Evolutionary conservation across 2,797 vertebrate genomes (phyloP).

Genomic region (Micropoecilia bifurca): DNA sequence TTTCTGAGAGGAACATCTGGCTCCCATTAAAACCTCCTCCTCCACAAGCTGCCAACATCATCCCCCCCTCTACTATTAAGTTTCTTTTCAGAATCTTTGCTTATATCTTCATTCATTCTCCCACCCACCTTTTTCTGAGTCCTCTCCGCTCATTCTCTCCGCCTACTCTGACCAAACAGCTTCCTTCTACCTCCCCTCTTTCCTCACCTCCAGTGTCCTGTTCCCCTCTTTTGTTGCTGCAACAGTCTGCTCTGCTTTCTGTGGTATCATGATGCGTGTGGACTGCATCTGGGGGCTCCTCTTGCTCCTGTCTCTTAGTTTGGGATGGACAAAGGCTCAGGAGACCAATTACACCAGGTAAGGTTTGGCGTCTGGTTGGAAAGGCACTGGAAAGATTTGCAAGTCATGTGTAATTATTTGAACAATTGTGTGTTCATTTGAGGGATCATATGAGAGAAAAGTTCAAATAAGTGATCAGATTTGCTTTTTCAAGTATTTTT

Average conservation of each 20-base stretch:
- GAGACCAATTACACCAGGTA: constrained; percentile 77
- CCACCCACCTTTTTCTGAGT: constrained; percentile 3
- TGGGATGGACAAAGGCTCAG: constrained; percentile 69
- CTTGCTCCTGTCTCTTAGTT: constrained; percentile 65
- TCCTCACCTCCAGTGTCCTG: constrained; percentile 52
- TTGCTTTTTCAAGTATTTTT: constrained; percentile 25
- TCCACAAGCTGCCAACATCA: constrained; percentile 14
- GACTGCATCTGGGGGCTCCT: constrained; percentile 60
- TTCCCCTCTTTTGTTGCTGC: constrained; percentile 29
- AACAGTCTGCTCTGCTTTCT: constrained; percentile 33
- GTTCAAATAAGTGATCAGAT: neutral
- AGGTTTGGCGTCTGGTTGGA: constrained; percentile 12
- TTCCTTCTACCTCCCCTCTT: constrained; percentile 39
- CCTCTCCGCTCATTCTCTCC: constrained; percentile 48
- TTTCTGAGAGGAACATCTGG: constrained; percentile 75
- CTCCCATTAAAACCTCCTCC: constrained; percentile 69
- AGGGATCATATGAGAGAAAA: constrained; percentile 11
- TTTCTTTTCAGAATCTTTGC: constrained; percentile 50
- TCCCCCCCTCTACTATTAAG: constrained; percentile 28
- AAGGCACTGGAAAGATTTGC: neutral
- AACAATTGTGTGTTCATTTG: neutral
- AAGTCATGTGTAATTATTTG: neutral
- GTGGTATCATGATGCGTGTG: constrained; percentile 66
- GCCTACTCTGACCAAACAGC: constrained; percentile 41
- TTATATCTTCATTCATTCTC: constrained; percentile 29